These are phyloP conservation scores for Drosophila picticornis DNA, from an alignment of 2,888 invertebrate genomes.

Conservation along the genomic window DNA sequence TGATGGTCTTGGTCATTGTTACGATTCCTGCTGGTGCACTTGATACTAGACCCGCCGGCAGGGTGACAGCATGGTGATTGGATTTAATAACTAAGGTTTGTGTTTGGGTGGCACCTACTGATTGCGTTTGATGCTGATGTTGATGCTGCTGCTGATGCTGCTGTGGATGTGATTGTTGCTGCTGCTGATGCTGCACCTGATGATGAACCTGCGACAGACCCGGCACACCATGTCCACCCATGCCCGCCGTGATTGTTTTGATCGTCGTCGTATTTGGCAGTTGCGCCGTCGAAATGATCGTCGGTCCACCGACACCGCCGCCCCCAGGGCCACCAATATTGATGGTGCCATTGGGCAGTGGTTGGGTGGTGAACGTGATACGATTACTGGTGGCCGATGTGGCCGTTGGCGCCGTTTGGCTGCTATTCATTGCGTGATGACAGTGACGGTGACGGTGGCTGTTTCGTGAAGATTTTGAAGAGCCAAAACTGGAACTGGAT, in stretches of 20 bases:
- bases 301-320: constrained; percentile 71
- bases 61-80: constrained; percentile 86
- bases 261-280: constrained; percentile 85
- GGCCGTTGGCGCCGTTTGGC: constrained; percentile 77
- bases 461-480: constrained; percentile 62
- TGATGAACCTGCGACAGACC: constrained; percentile 80
- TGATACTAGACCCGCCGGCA: constrained; percentile 86
- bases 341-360: constrained; percentile 90
- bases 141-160: constrained; percentile 64
- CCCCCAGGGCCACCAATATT: constrained; percentile 86
- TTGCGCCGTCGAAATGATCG: constrained; percentile 86
- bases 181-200: constrained; percentile 65
- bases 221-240: constrained; percentile 77
- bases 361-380: constrained; percentile 88
- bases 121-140: constrained; percentile 79
- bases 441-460: constrained; percentile 25
- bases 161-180: constrained; percentile 52
- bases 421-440: constrained; percentile 80
- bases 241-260: constrained; percentile 83
- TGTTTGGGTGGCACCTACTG: constrained; percentile 85
- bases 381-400: constrained; percentile 86
- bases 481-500: constrained; percentile 59
- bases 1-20: constrained; percentile 87
- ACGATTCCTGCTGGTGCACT: constrained; percentile 88
- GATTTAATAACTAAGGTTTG: constrained; percentile 86